Conservation (phyloP, 2,797 vertebrate species). For the Hoplostethus mediterraneus region DNA sequence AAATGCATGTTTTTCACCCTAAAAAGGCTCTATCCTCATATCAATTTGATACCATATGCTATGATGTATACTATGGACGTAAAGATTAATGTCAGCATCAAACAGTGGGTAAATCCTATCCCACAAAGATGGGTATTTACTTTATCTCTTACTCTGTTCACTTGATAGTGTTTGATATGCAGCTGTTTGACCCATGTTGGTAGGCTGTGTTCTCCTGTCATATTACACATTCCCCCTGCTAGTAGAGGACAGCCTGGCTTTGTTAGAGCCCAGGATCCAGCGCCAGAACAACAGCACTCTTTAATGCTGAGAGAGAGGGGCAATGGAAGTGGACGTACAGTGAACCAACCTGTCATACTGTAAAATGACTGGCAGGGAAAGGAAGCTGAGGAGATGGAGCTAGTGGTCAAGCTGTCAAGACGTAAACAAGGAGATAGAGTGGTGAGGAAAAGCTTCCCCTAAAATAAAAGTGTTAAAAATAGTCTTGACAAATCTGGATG, state of each 20-base stretch:
- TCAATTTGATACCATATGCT: too few relatives aligned
- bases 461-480: too few relatives aligned
- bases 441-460: too few relatives aligned
- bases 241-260: constrained; percentile 60
- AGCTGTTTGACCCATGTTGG: constrained; percentile 40
- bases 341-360: not conserved
- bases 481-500: not conserved
- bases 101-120: not conserved
- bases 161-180: constrained; percentile 16
- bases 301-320: constrained; percentile 22
- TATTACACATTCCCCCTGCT: constrained; percentile 65
- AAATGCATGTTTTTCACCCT: too few relatives aligned
- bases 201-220: constrained; percentile 41
- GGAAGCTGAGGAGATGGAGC: not conserved
- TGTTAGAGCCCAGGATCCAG: constrained; percentile 49
- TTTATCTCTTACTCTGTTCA: too few relatives aligned
- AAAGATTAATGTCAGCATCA: too few relatives aligned
- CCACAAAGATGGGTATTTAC: too few relatives aligned
- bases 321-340: not conserved
- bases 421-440: too few relatives aligned
- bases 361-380: not conserved
- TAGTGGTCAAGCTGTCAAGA: not conserved
- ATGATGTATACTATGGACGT: too few relatives aligned
- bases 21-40: too few relatives aligned
- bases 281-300: constrained; percentile 25